phyloP scores from a whole-genome alignment of 2,113 vertebrate species.

The Etheostoma spectabile region DNA sequence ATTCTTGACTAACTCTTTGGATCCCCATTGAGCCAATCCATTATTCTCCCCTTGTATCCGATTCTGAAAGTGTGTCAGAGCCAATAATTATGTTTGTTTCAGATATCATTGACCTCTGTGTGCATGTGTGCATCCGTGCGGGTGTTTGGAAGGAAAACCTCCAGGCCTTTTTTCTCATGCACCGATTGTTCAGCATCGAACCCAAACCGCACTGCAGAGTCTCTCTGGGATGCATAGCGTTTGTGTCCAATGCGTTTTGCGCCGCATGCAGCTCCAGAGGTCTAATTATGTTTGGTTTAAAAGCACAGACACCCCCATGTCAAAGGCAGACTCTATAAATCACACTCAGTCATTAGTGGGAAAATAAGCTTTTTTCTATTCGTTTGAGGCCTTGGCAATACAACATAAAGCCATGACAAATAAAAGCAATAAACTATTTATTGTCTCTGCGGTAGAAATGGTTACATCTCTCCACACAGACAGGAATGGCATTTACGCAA shows the following conservation, averaged over 20 bases:
- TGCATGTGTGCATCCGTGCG: conserved; percentile 15
- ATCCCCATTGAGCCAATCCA: conserved; percentile 64
- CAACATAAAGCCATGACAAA: conserved; percentile 75
- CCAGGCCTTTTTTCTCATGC: conserved; percentile 54
- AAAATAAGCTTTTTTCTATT: conserved; percentile 66
- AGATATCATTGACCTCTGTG: conserved; percentile 67
- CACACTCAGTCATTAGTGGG: conserved; percentile 78
- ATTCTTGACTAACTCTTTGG: conserved; percentile 61
- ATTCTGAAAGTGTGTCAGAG: conserved; percentile 74
- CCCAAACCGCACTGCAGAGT: conserved; percentile 57
- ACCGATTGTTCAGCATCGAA: conserved; percentile 45
- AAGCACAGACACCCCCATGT: conserved; percentile 76
- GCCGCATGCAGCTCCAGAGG: conserved; percentile 62
- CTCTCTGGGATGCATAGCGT: conserved; percentile 59
- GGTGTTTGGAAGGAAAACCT: conserved; percentile 47
- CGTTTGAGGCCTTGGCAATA: conserved; percentile 69
- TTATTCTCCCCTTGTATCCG: conserved; percentile 70
- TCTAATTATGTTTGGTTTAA: conserved; percentile 72
- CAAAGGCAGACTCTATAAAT: conserved; percentile 75
- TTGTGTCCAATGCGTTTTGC: conserved; percentile 62
- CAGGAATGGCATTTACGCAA: conserved; percentile 78
- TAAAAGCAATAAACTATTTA: conserved; percentile 80
- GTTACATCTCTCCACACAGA: conserved; percentile 69
- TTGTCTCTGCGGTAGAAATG: conserved; percentile 72
- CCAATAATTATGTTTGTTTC: conserved; percentile 72